phyloP scores from a whole-genome alignment of 2,888 invertebrate genomes.

The Plebejus anna region DNA sequence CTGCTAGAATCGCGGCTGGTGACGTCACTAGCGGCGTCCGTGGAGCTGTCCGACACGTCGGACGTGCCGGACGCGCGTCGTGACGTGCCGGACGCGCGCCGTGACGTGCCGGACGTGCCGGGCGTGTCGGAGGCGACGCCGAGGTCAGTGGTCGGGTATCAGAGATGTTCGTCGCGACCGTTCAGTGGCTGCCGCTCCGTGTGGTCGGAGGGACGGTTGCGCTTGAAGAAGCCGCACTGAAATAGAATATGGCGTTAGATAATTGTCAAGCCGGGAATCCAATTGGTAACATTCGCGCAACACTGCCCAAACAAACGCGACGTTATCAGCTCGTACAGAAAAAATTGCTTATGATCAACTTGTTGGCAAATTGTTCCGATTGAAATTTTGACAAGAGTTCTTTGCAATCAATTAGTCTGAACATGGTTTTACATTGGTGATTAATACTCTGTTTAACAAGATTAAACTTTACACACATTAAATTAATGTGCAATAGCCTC shows the following conservation, averaged over 20 bases:
- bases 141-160: slow-evolving; percentile 69
- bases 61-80: slow-evolving; percentile 40
- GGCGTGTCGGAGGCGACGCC: slow-evolving; percentile 56
- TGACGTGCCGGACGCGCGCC: slow-evolving; percentile 42
- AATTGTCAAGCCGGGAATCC: not conserved
- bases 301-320: too few species aligned
- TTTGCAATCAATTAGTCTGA: too few species aligned
- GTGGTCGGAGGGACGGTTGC: slow-evolving; percentile 90
- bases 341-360: too few species aligned
- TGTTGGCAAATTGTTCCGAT: too few species aligned
- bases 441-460: too few species aligned
- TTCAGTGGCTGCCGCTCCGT: slow-evolving; percentile 92
- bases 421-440: too few species aligned
- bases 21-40: slow-evolving; percentile 73
- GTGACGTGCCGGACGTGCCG: slow-evolving; percentile 43
- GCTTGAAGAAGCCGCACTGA: slow-evolving; percentile 95
- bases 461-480: too few species aligned
- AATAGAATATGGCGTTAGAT: slow-evolving; percentile 30
- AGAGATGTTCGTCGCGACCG: slow-evolving; percentile 89
- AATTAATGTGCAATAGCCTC: too few species aligned
- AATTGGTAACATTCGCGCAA: too few species aligned
- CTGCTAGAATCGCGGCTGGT: slow-evolving; percentile 70
- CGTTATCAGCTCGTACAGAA: too few species aligned
- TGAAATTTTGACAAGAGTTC: too few species aligned
- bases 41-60: slow-evolving; percentile 51